Conservation (phyloP, 2,113 vertebrate species). For the Thamnophis sirtalis region DNA sequence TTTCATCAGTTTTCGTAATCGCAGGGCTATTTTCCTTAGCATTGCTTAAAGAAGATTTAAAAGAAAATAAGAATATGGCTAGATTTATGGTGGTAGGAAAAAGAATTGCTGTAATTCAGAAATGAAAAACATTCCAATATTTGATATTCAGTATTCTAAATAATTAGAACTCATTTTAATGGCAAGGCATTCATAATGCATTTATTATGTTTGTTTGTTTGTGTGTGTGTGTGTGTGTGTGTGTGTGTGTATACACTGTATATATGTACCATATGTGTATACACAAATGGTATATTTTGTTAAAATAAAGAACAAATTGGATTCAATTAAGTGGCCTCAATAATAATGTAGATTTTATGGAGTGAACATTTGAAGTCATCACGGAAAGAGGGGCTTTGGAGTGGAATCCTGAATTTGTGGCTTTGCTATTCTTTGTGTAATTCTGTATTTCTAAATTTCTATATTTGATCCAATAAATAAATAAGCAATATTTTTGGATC, state of each 20-base stretch:
- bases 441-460: neutral
- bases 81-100: neutral
- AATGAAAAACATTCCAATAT: neutral
- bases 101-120: neutral
- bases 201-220: no score
- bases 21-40: no score
- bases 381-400: neutral
- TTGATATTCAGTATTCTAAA: neutral
- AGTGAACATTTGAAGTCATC: neutral
- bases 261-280: no score
- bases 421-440: neutral
- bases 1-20: no score
- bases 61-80: neutral
- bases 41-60: no score
- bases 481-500: neutral
- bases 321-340: neutral
- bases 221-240: no score
- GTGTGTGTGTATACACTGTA: no score
- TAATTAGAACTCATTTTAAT: neutral
- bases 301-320: neutral
- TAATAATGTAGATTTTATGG: neutral
- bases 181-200: neutral
- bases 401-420: neutral
- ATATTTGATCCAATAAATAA: neutral
- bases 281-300: neutral